phyloP scores from a whole-genome alignment of 2,797 vertebrate genomes.

The Acanthis flammea region DNA sequence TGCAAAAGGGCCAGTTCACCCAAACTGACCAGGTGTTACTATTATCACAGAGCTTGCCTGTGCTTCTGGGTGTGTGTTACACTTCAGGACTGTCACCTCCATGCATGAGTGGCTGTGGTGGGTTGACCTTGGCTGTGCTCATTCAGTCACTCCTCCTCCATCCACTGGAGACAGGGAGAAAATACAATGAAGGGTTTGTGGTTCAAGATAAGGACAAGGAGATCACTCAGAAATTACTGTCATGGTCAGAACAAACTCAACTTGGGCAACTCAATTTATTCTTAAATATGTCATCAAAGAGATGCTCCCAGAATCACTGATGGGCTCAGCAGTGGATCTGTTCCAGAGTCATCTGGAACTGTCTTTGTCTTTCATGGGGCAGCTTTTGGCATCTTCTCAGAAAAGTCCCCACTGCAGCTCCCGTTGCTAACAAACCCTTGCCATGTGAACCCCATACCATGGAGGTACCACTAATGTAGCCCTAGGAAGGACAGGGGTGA shows the following conservation, averaged over 20 bases:
- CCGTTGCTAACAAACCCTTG: neutral
- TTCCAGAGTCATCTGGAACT: neutral
- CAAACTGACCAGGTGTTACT: neutral
- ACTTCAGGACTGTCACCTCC: neutral
- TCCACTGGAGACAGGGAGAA: neutral
- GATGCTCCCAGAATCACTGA: neutral
- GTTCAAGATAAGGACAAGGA: neutral
- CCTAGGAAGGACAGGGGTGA: neutral
- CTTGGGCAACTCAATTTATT: neutral
- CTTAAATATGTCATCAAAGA: neutral
- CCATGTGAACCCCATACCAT: neutral
- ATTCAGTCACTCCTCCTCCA: neutral
- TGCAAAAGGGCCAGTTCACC: neutral
- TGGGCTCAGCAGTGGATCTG: neutral
- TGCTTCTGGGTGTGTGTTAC: neutral
- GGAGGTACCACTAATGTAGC: neutral
- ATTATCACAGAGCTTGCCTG: neutral
- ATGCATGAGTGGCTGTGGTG: neutral
- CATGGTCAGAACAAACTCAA: neutral
- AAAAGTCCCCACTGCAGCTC: neutral
- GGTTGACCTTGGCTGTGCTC: neutral
- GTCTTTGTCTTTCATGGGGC: neutral
- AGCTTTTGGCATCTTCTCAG: neutral
- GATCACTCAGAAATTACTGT: neutral
- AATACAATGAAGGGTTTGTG: fast-evolving